A percentile compares a stretch with the other conserved stretches of the same genome.
phyloP scores from a whole-genome alignment of 2,888 invertebrate species.

The Timema cristinae region DNA sequence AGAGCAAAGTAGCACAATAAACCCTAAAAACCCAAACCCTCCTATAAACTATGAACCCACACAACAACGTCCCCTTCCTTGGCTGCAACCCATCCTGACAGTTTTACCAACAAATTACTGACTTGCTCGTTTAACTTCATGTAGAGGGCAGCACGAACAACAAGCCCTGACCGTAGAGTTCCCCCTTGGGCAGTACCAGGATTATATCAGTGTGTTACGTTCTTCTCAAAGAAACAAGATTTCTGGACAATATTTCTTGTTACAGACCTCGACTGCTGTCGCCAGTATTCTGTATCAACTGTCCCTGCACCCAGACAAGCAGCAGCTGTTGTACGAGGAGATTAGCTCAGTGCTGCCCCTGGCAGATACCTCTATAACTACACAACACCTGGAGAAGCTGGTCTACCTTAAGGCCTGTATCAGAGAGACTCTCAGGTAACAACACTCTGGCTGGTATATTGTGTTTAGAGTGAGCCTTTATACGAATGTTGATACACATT shows the following conservation, averaged over 20 bases:
- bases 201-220: neutral
- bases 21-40: no score
- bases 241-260: conserved; percentile 24
- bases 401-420: conserved; percentile 67
- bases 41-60: no score
- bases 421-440: conserved; percentile 67
- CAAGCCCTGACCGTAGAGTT: no score
- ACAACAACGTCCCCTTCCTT: no score
- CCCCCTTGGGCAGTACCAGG: neutral
- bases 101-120: no score
- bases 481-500: no score
- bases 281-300: conserved; percentile 70
- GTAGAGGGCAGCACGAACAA: no score
- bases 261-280: conserved; percentile 71
- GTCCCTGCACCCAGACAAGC: conserved; percentile 60
- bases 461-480: neutral
- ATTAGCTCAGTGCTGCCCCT: conserved; percentile 49
- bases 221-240: no score
- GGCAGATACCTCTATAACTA: conserved; percentile 48
- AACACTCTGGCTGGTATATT: conserved; percentile 2
- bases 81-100: no score
- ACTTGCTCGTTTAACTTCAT: no score
- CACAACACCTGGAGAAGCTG: conserved; percentile 58
- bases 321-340: conserved; percentile 59
- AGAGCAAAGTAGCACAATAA: no score